Evolutionary conservation across 92 coral and sea anemone genomes (phyloP).

Genomic region (Paramuricea clavata): DNA sequence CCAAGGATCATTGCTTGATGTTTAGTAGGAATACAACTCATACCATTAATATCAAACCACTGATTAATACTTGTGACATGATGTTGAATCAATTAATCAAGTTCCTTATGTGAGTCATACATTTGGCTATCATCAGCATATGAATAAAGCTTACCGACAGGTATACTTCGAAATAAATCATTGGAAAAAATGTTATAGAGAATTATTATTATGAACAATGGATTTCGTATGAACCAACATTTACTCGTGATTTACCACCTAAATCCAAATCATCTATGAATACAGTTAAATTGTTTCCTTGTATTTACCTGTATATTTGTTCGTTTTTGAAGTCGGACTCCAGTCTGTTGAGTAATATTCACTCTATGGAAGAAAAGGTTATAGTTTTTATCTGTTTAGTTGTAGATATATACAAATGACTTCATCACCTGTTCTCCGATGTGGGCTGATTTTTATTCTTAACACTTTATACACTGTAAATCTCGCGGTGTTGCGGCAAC

Average conservation of each 20-base stretch:
- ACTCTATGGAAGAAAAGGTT: background rate
- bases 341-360: slow-evolving; percentile 1
- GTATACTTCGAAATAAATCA: slow-evolving; percentile 29
- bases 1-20: background rate
- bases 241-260: no score
- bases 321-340: background rate
- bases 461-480: no score
- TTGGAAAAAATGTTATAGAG: slow-evolving; percentile 51
- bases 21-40: background rate
- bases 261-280: background rate
- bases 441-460: no score
- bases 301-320: background rate
- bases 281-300: no score
- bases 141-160: background rate
- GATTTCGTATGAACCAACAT: no score
- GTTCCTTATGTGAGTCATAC: background rate
- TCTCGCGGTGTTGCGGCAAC: no score
- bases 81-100: background rate
- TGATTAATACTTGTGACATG: background rate
- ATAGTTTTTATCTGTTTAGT: no score
- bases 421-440: no score
- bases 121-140: background rate
- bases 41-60: background rate
- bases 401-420: no score
- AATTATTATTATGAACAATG: no score